Evolutionary conservation across 2,797 vertebrate species (phyloP), one percentile per base, ranked within the genome.

Genomic region (Megalops cyprinoides): DNA sequence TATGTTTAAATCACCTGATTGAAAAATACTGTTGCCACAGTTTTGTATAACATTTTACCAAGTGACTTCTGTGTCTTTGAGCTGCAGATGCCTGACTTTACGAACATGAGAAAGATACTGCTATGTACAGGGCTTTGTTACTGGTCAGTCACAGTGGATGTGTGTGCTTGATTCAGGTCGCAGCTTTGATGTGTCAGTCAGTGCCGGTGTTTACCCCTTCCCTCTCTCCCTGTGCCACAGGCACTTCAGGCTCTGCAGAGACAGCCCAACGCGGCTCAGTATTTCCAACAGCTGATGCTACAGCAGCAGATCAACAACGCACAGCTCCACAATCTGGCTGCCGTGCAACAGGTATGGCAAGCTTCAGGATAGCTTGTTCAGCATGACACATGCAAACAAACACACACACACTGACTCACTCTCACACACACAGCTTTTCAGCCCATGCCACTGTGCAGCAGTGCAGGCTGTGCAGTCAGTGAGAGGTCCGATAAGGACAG

Each of bases 221-320:
- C 85, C 20, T 84, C 4, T 83, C 84, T 14, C 34, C 48, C 14
- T 89, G 87, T 88, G 71, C 15, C 84, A n/a, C 48, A 99, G 98
- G 98, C 98, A 78, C 93, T 99, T 46, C 98, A 99, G 87, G 97
- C 98, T 0, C 91, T 99, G 76, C 98, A 99, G 88, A 95, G 98
- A 80, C 98, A 99, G 87, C 98, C 98, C 34, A 98, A 99, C 83
- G 98, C 98, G 39, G 98, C 98, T 74, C 98, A 99, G 87, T 99
- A 99, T 89, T 99, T 99, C 84, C 98, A 99, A 89, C 98, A 99
- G 89, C 96, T 99, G 83, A 99, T 99, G 98, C 93, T 99, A 78
- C 98, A 99, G 87, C 98, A 99, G 91, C 98, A 99, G 90, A 96
- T 99, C 88, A 99, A 92, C 83, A 99, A 90, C 82, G 98, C 97